Evolutionary conservation across 2,797 vertebrate species (phyloP).

Genomic region (Lemur catta): DNA sequence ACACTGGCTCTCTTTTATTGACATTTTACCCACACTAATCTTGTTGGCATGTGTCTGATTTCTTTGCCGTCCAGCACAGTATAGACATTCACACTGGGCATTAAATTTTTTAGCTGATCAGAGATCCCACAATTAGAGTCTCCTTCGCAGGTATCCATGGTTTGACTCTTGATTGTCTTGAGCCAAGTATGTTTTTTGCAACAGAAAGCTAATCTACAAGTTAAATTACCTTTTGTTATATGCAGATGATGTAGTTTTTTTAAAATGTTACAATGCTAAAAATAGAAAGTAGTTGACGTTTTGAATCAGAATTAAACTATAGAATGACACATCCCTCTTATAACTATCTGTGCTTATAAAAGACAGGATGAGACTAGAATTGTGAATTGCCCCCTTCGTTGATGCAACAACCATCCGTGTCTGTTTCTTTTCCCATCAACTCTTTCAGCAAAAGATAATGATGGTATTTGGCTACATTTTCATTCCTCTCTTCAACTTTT

Average conservation of each 20-base stretch:
- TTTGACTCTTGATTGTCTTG: background rate
- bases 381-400: background rate
- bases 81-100: background rate
- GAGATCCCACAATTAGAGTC: background rate
- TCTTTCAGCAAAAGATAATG: constrained; percentile 6
- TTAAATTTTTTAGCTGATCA: background rate
- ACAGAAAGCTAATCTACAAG: background rate
- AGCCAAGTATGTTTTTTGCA: background rate
- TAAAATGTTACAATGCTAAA: background rate
- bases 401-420: background rate
- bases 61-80: background rate
- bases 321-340: background rate
- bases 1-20: background rate
- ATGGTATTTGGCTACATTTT: background rate
- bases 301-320: background rate
- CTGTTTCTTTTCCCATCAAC: background rate
- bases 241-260: background rate
- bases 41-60: background rate
- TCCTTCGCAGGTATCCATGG: background rate
- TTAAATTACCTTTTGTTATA: background rate
- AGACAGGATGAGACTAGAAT: background rate
- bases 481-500: background rate
- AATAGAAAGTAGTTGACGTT: background rate
- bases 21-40: background rate
- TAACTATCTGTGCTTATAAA: background rate